phyloP scores from a whole-genome alignment of 2,113 vertebrate species.

The Eulemur rufifrons region DNA sequence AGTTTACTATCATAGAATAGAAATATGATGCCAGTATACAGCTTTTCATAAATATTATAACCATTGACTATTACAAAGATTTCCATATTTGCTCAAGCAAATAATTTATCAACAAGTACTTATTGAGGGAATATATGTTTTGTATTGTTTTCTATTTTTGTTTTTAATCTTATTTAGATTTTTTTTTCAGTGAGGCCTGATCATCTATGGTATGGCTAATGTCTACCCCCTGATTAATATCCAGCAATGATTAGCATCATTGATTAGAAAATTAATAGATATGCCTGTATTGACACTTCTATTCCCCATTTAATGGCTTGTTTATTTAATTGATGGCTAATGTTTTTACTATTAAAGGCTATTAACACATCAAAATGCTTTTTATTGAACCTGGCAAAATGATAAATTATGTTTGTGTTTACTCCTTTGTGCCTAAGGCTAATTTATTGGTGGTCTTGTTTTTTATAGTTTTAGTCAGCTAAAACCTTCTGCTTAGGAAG shows the following conservation, averaged over 20 bases:
- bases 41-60: neutral
- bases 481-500: neutral
- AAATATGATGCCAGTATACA: neutral
- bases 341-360: constrained; percentile 60
- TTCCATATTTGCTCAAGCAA: neutral
- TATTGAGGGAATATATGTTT: neutral
- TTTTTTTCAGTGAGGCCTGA: neutral
- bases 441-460: neutral
- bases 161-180: neutral
- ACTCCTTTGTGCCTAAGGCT: constrained; percentile 13
- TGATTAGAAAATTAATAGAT: constrained; percentile 73
- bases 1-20: neutral
- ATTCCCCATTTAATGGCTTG: constrained; percentile 55
- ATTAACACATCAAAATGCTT: constrained; percentile 72
- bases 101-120: neutral
- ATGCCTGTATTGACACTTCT: constrained; percentile 63
- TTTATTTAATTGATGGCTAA: constrained; percentile 70
- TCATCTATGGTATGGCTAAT: neutral
- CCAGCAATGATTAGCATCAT: constrained; percentile 53
- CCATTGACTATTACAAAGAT: neutral
- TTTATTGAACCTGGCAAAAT: constrained; percentile 65
- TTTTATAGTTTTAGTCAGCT: neutral
- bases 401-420: constrained; percentile 62
- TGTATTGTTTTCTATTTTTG: neutral
- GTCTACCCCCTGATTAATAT: constrained; percentile 44